Evolutionary conservation across 2,888 invertebrate genomes (phyloP).

Genomic region (Drosophila acutilabella): DNA sequence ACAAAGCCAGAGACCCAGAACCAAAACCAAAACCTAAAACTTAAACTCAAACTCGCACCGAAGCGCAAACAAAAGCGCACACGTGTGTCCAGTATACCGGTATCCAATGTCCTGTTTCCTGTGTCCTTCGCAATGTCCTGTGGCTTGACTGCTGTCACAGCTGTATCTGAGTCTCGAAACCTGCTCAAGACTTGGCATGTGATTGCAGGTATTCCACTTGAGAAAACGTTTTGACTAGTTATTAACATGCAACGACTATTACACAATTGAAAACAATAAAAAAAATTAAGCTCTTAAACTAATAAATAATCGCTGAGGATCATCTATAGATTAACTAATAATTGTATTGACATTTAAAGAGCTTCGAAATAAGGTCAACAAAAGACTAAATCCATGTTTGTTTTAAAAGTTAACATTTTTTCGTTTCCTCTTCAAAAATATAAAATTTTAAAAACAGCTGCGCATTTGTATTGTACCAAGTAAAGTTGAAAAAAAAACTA

Average conservation of each 20-base stretch:
- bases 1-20: constrained; percentile 27
- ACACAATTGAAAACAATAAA: too few species aligned
- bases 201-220: constrained; percentile 43
- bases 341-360: too few species aligned
- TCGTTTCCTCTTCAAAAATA: neutral
- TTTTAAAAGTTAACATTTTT: neutral
- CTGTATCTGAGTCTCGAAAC: constrained; percentile 29
- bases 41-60: constrained; percentile 39
- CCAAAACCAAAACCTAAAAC: constrained; percentile 12
- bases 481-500: constrained; percentile 58
- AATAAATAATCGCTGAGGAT: too few species aligned
- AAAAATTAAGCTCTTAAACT: too few species aligned
- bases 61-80: constrained; percentile 24
- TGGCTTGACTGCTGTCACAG: constrained; percentile 33
- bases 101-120: constrained; percentile 49
- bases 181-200: constrained; percentile 24
- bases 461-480: constrained; percentile 10
- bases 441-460: constrained; percentile 14
- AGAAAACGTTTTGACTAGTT: constrained; percentile 1
- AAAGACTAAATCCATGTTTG: too few species aligned
- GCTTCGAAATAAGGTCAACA: too few species aligned
- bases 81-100: constrained; percentile 59
- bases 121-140: constrained; percentile 28
- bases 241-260: neutral
- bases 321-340: too few species aligned